Evolutionary conservation across 2,888 invertebrate genomes (phyloP).

Genomic region (Didymodactylos carnosus): DNA sequence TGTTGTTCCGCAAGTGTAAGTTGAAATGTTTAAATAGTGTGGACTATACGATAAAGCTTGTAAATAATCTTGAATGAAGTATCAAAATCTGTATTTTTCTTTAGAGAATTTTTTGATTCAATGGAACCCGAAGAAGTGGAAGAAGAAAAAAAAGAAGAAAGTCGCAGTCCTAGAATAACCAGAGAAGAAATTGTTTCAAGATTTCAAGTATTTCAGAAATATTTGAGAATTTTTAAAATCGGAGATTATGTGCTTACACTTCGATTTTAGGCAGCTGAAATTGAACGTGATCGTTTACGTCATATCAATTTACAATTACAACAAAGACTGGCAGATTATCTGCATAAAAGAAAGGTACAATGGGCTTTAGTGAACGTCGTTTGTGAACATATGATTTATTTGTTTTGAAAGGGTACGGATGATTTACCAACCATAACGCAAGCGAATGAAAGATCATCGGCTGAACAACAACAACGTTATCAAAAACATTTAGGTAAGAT

Average conservation of each 20-base stretch:
- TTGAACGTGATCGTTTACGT: conserved; percentile 26
- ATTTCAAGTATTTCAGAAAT: background rate
- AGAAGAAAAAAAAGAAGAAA: background rate
- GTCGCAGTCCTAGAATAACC: background rate
- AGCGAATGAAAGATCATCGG: conserved; percentile 29
- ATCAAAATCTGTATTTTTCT: too few relatives aligned
- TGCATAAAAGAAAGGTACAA: conserved; percentile 29
- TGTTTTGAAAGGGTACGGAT: conserved; percentile 17
- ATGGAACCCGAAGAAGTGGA: conserved; percentile 1
- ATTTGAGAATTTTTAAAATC: background rate
- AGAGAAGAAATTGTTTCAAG: conserved; percentile 8
- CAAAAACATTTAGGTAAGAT: conserved; percentile 28
- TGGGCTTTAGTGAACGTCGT: too few relatives aligned
- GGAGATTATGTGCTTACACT: background rate
- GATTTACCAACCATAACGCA: conserved; percentile 20
- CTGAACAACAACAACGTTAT: conserved; percentile 34
- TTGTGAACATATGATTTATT: background rate
- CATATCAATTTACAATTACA: conserved; percentile 30
- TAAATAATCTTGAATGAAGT: too few relatives aligned
- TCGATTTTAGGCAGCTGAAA: conserved; percentile 21
- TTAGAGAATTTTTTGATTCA: background rate
- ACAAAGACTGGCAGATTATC: conserved; percentile 32
- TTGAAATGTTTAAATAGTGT: too few relatives aligned
- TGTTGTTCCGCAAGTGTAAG: too few relatives aligned
- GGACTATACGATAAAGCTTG: too few relatives aligned